Percentiles rank a stretch among this genome's conserved stretches.
phyloP scores from a whole-genome alignment of 2,113 vertebrate genomes.

The Scartelaos histophorus region DNA sequence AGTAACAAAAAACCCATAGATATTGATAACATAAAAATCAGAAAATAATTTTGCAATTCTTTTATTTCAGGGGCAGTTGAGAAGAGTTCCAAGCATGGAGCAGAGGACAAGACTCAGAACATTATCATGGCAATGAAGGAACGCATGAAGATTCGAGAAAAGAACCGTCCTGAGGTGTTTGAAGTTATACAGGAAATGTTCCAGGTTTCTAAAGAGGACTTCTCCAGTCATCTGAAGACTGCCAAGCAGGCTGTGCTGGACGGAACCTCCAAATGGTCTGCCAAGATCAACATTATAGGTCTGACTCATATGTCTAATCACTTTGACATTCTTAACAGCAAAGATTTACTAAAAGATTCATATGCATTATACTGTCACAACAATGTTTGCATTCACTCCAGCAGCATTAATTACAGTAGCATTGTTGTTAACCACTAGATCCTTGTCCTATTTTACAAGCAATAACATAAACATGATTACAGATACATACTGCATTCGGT shows the following conservation, averaged over 20 bases:
- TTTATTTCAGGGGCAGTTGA: constrained; percentile 88
- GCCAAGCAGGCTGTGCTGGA: constrained; percentile 95
- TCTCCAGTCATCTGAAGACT: constrained; percentile 85
- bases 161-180: constrained; percentile 94
- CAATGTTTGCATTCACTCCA: not conserved
- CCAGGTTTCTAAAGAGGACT: constrained; percentile 89
- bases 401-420: too few relatives aligned
- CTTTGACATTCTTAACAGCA: not conserved
- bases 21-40: not conserved
- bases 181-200: constrained; percentile 97
- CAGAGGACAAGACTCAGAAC: constrained; percentile 96
- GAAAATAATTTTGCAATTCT: not conserved
- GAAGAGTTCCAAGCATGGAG: constrained; percentile 98
- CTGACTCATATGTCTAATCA: constrained; percentile 24
- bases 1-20: not conserved
- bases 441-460: too few relatives aligned
- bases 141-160: constrained; percentile 96
- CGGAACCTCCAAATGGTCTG: constrained; percentile 98
- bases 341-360: not conserved
- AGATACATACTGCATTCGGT: too few relatives aligned
- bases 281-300: constrained; percentile 98
- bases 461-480: too few relatives aligned
- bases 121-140: constrained; percentile 99
- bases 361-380: not conserved
- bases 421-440: too few relatives aligned